A percentile compares a stretch with the other conserved stretches of the same genome.
Evolutionary conservation across 2,113 vertebrate species (phyloP).

Genomic region (Galeopterus variegatus): DNA sequence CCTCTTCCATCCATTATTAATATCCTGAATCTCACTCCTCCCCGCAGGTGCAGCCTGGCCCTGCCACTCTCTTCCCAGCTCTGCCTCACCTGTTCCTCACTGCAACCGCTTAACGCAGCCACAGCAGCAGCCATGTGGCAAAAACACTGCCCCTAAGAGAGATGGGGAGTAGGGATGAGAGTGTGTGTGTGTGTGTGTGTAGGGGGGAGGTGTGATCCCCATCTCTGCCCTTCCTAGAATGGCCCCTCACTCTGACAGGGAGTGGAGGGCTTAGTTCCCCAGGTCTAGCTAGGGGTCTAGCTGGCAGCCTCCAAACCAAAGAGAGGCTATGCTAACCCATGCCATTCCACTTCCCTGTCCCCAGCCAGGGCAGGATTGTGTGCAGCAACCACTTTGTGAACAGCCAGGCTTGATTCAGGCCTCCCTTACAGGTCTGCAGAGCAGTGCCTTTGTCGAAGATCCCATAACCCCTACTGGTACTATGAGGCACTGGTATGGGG

Average conservation of each 20-base stretch:
- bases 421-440: neutral
- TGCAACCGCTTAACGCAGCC: neutral
- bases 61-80: neutral
- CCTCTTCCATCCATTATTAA: neutral
- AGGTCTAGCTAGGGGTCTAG: neutral
- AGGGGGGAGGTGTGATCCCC: neutral
- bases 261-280: neutral
- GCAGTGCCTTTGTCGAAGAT: neutral
- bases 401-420: neutral
- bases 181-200: no score
- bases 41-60: accelerated
- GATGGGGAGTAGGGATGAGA: neutral
- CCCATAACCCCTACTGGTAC: neutral
- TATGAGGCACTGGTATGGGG: no score
- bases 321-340: no score
- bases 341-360: neutral
- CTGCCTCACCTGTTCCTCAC: neutral
- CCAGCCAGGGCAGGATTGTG: accelerated
- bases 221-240: neutral
- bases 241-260: no score
- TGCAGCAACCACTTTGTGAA: neutral
- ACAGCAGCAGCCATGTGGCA: neutral
- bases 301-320: neutral
- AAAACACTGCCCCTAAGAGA: neutral
- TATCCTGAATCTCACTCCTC: neutral